These are phyloP conservation scores for Tetranychus piercei DNA, from an alignment of 2,888 invertebrate species.

Conservation along the genomic window DNA sequence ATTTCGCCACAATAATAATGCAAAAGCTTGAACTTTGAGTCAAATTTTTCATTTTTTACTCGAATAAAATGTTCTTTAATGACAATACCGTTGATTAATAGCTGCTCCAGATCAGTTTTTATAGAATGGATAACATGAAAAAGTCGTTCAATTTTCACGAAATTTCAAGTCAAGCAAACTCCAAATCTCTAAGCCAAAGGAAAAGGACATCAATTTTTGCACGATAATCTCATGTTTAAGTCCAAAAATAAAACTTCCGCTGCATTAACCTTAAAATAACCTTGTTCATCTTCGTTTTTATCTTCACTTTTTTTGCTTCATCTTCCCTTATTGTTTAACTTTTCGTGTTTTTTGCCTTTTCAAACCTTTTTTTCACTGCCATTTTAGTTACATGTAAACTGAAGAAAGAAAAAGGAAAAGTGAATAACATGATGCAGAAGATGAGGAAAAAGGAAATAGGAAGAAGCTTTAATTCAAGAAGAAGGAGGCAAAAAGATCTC, in stretches of 20 bases:
- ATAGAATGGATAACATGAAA: no score
- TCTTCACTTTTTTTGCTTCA: neutral
- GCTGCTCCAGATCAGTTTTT: no score
- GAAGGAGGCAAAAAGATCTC: neutral
- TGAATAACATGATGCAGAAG: neutral
- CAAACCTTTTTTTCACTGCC: neutral
- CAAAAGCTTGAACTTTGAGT: no score
- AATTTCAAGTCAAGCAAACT: no score
- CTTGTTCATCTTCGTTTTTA: neutral
- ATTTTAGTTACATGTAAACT: neutral
- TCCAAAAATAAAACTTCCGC: neutral
- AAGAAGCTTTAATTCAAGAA: neutral
- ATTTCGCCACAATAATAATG: no score
- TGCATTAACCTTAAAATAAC: conserved; percentile 1
- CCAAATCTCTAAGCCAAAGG: no score
- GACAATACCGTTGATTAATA: no score
- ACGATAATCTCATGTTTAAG: no score
- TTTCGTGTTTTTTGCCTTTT: neutral
- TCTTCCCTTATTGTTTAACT: neutral
- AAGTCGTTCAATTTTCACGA: no score
- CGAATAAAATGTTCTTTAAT: no score
- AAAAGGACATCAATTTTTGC: no score
- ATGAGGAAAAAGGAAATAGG: neutral
- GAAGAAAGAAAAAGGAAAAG: neutral
- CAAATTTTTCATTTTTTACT: no score